Evolutionary conservation across 2,113 vertebrate genomes (phyloP).

Genomic region (Elgaria multicarinata): DNA sequence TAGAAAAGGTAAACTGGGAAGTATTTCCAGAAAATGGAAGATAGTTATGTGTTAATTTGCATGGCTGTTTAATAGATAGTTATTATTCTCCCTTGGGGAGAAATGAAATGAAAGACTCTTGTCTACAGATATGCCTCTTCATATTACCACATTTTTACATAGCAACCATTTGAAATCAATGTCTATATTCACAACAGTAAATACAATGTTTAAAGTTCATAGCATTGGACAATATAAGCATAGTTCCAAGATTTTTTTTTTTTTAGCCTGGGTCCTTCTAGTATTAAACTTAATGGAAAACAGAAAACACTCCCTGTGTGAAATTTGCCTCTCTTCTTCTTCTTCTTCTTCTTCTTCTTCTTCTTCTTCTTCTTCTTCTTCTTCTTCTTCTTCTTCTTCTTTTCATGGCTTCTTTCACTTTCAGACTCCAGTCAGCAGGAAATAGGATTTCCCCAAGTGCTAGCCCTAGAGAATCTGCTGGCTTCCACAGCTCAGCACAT

Average conservation of each 20-base stretch:
- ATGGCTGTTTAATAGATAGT: background rate
- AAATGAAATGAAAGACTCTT: slow-evolving; percentile 17
- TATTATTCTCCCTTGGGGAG: background rate
- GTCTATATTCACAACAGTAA: too few relatives aligned
- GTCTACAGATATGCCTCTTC: background rate
- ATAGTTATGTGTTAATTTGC: background rate
- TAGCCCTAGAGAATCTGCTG: background rate
- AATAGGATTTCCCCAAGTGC: slow-evolving; percentile 9
- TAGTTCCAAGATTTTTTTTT: background rate
- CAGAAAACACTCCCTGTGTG: background rate
- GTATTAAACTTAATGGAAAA: background rate
- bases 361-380: too few relatives aligned
- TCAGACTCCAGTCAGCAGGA: background rate
- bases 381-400: too few relatives aligned
- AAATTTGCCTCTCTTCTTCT: background rate
- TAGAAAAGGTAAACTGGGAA: background rate
- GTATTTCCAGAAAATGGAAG: background rate
- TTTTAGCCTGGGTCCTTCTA: background rate
- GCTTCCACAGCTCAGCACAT: background rate
- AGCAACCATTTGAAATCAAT: slow-evolving; percentile 40
- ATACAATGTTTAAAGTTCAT: slow-evolving; percentile 32
- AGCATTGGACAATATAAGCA: slow-evolving; percentile 33
- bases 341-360: too few relatives aligned
- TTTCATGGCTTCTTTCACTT: background rate
- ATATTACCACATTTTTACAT: background rate